These are phyloP conservation scores for Yponomeuta malinellus DNA, from an alignment of 2,888 invertebrate species.

Conservation along the genomic window DNA sequence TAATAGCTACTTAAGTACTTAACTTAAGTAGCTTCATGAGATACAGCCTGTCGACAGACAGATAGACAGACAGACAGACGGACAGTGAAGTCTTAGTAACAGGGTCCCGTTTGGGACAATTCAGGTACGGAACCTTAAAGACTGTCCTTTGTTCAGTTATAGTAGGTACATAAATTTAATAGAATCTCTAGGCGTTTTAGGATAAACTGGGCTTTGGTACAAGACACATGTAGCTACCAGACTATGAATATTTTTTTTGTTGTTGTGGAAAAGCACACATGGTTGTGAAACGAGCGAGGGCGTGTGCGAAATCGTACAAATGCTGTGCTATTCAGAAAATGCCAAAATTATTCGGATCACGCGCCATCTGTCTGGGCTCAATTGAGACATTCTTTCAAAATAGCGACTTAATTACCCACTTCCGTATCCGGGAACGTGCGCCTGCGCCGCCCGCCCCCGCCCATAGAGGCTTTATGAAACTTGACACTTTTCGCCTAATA, in stretches of 20 bases:
- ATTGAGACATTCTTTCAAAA: conserved; percentile 73
- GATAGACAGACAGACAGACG: too few species aligned
- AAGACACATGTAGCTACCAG: neutral
- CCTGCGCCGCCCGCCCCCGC: conserved; percentile 65
- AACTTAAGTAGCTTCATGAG: too few species aligned
- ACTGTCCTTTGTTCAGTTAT: too few species aligned
- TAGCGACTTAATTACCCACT: conserved; percentile 65
- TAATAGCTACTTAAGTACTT: too few species aligned
- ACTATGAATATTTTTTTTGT: neutral
- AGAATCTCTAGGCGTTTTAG: too few species aligned
- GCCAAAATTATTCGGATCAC: conserved; percentile 48
- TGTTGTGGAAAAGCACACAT: neutral
- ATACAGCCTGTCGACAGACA: too few species aligned
- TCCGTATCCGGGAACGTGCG: conserved; percentile 62
- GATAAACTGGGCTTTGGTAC: neutral
- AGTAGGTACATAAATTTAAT: too few species aligned
- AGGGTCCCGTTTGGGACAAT: too few species aligned
- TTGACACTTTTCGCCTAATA: conserved; percentile 39
- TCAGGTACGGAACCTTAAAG: too few species aligned
- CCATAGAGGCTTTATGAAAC: conserved; percentile 45
- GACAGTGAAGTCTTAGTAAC: too few species aligned
- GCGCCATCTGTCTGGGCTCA: conserved; percentile 63
- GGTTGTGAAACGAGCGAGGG: conserved; percentile 30
- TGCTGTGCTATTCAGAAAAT: conserved; percentile 59
- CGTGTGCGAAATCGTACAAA: conserved; percentile 51